phyloP scores from a whole-genome alignment of 2,888 invertebrate genomes.

The Lumbricus terrestris region DNA sequence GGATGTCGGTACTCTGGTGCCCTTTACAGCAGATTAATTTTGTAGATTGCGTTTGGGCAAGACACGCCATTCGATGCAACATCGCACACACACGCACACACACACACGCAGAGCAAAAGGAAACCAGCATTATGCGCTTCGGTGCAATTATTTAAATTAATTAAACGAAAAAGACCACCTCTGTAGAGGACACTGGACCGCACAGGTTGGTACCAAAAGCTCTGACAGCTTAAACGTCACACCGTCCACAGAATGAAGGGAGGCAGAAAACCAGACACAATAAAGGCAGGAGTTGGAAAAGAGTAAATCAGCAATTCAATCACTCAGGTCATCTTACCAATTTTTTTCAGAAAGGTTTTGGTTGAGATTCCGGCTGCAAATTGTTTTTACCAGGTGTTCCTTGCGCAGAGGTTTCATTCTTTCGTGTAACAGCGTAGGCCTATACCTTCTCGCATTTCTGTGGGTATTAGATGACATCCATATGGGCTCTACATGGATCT shows the following conservation, averaged over 20 bases:
- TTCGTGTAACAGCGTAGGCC: too few species aligned
- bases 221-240: too few species aligned
- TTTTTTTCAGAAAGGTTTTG: background rate
- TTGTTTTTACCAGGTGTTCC: background rate
- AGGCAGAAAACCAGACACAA: background rate
- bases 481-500: too few species aligned
- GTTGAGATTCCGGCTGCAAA: too few species aligned
- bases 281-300: background rate
- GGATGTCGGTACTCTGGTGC: background rate
- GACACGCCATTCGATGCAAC: background rate
- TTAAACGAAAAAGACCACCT: background rate
- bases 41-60: background rate
- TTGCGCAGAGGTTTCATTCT: too few species aligned
- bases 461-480: too few species aligned
- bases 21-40: background rate
- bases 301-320: background rate
- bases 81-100: too few species aligned
- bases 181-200: background rate
- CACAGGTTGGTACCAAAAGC: background rate
- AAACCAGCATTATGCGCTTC: background rate
- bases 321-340: background rate
- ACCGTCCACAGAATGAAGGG: too few species aligned
- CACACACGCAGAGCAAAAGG: background rate
- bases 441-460: too few species aligned
- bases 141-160: background rate